Base-by-base conservation (phyloP, 2,797 vertebrate species). In the Hemibagrus guttatus region DNA sequence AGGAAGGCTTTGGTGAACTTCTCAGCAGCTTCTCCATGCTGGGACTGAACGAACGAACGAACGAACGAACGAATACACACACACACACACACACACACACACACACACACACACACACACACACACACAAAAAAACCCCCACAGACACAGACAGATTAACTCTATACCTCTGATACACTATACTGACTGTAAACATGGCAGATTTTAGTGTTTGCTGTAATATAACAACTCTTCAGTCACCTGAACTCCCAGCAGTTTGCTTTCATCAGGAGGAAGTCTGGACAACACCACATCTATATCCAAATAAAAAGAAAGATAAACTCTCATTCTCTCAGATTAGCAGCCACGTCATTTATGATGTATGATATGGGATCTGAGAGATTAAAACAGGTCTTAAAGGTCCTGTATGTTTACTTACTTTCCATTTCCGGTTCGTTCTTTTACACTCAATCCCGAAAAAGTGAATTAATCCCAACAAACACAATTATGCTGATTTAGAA, bases 1-100 rank as follows among this genome's bases (percentile, higher is more conserved):
- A 99, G 94, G 91, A 99, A 97, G 0, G 95, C 92, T 2, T 85
- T 90, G 0, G 97, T 95, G 84, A 98, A 97, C 0, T 92, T 92
- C 61, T 90, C 91, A 0, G 97, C 96, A 79, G 93, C 90, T 21
- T 84, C 87, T 0, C 58, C 42, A 69, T 26, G 87, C 6, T 90
- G 88, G 54, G 93, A 91, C 97, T 85, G 61, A 6, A 4, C 6
- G 9, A 1, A 68, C 9, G n/a, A n/a, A n/a, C n/a, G n/a, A n/a
- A n/a, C n/a, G n/a, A n/a, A n/a, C n/a, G n/a, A n/a, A n/a, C 42
- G 6, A 3, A 46, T 46, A 3, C 17, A 21, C 5, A 68, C 2
- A 14, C 66, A 16, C 13, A 31, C 64, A 31, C 1, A 68, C 64
- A 68, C n/a, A 68, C n/a, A 68, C 66, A 83, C 84, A 83, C 86